These are phyloP conservation scores for Vulpes vulpes DNA, from an alignment of 2,113 vertebrate genomes.

Conservation along the genomic window DNA sequence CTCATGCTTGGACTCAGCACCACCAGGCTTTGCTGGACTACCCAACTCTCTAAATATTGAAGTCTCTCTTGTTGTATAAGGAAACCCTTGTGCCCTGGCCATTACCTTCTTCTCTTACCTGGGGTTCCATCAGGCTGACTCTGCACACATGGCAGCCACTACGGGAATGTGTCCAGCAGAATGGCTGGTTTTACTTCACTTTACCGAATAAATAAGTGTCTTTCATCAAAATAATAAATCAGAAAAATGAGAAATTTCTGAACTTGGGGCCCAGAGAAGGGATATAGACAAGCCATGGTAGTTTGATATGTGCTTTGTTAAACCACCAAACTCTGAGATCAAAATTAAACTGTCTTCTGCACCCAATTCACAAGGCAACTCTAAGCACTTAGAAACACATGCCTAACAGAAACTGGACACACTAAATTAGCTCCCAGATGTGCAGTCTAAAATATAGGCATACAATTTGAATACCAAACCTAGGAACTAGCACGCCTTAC, in stretches of 20 bases:
- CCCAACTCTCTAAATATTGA: background rate
- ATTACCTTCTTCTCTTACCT: background rate
- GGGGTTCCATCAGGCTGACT: background rate
- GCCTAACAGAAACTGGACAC: constrained; percentile 47
- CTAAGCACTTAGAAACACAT: constrained; percentile 24
- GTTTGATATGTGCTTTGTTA: background rate
- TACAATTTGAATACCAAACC: constrained; percentile 48
- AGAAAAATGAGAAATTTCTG: background rate
- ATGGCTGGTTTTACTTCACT: background rate
- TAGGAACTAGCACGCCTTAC: constrained; percentile 61
- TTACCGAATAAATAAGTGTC: background rate
- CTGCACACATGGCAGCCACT: background rate
- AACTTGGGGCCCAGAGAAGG: background rate
- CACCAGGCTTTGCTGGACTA: background rate
- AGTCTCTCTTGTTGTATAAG: background rate
- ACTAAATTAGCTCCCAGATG: constrained; percentile 72
- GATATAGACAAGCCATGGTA: background rate
- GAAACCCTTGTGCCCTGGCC: background rate
- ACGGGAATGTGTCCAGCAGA: background rate
- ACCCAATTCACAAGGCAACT: constrained; percentile 5
- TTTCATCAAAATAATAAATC: constrained; percentile 8
- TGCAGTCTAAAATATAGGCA: constrained; percentile 43
- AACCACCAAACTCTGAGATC: background rate
- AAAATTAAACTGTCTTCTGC: constrained; percentile 22
- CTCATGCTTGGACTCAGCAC: background rate